Evolutionary conservation across 2,888 invertebrate species (phyloP), one percentile per base, ranked within the genome.

Genomic region (Dascillus cervinus): DNA sequence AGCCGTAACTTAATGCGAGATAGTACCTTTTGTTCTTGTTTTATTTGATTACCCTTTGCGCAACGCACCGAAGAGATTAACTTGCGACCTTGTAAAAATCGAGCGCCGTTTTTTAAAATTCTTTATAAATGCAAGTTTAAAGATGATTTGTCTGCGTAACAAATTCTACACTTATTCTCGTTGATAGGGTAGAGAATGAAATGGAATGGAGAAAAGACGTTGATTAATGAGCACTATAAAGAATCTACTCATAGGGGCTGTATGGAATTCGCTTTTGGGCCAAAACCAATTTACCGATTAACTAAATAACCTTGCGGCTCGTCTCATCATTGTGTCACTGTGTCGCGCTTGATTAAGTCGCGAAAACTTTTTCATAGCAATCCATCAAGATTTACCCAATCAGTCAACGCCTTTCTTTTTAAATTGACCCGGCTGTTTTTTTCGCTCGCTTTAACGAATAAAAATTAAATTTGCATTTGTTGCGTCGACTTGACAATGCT

Each of bases 191-290:
- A 23, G 27, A 33, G 29, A 35, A 17, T 17, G 36, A 39, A 39
- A 36, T 35, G 42, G 35, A 32, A 37, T 27, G 24, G 17, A 25
- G 24, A 20, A 22, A 39, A 32, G 52, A 54, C 51, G 47, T 44
- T 53, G 54, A 55, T 55, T 53, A 55, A 55, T 53, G 53, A 47
- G 44, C 39, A 41, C 43, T 48, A 48, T 46, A 47, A 51, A 47
- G 51, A 48, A 48, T 48, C 49, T 47, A 42, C 48, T 46, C 44
- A 45, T 46, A 44, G 38, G 37, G 27, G 32, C 26, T 34, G 26
- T 34, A 34, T 41, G 38, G 34, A 29, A 36, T 38, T 35, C 38
- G 41, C 50, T 46, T 46, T 39, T 44, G 43, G 43, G 46, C 44
- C 41, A 42, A 45, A 51, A 48, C 47, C 49, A 52, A 50, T 52